Base-by-base conservation (phyloP, 2,888 invertebrate genomes). In the Drosophila histrio region DNA sequence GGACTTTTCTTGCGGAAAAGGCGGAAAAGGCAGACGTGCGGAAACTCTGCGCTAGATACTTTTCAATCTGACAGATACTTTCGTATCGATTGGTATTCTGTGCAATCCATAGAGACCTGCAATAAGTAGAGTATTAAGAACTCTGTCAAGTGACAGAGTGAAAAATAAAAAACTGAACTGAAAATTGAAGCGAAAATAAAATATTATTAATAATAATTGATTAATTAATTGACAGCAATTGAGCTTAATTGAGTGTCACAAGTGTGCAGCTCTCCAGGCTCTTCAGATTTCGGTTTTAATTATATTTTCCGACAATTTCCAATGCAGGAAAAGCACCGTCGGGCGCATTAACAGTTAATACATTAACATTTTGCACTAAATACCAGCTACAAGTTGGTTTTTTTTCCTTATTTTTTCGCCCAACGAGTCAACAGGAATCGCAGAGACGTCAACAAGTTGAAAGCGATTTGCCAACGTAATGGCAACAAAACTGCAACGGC, bases 181-280 rank as follows among this genome's bases (percentile, higher is more conserved):
- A 56, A 58, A 72, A 46, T 43, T 46, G 24, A 3, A 28, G 1
- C 7, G 30, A 72, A 56, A 56, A 47, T 58, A 58, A 49, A 46
- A 61, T 57, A 54, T 61, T 62, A 85, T 53, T 71, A 59, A 57
- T 43, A 66, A 82, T 81, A 87, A 82, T 81, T 83, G 73, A 77
- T 85, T 68, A 71, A 87, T 87, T 85, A 87, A 87, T 87, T 85
- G 77, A 85, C 77, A 67, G 62, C 71, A 85, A 85, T 83, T 85
- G 85, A 79, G 72, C 68, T 81, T 81, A 83, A 83, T 87, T 83
- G 69, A 77, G 72, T 87, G 85, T 47, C 76, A 67, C 52, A 69
- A 56, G 26, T 44, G 64, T 43, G n/a, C 24, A 41, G 44, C 11
- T 34, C 6, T 2, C 7, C 2, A 7, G 4, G 13, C 24, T 26